Percentiles rank a stretch among this genome's conserved stretches.
phyloP scores from a whole-genome alignment of 2,888 invertebrate genomes.

The Agonopterix heracliana region DNA sequence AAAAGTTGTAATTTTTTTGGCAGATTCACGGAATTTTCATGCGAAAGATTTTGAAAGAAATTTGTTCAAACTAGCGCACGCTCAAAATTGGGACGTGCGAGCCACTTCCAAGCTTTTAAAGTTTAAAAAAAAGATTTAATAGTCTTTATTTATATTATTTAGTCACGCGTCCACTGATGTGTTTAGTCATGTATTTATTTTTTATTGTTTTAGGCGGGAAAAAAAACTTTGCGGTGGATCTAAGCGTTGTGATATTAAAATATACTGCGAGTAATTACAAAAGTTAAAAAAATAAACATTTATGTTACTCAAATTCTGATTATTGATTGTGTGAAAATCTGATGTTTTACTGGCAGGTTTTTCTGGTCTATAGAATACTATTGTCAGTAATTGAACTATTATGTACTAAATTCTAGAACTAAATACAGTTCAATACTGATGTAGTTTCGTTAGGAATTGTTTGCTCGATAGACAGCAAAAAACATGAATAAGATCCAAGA shows the following conservation, averaged over 20 bases:
- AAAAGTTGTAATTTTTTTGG: too few species aligned
- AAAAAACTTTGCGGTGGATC: constrained; percentile 27
- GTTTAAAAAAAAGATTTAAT: constrained; percentile 18
- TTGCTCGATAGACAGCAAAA: too few species aligned
- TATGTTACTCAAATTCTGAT: neutral
- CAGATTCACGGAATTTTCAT: too few species aligned
- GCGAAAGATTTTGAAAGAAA: too few species aligned
- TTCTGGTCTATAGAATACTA: too few species aligned
- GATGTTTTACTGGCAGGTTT: too few species aligned
- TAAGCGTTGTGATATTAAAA: constrained; percentile 20
- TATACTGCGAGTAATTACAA: constrained; percentile 17
- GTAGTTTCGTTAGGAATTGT: too few species aligned
- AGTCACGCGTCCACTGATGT: constrained; percentile 22
- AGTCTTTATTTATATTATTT: constrained; percentile 21
- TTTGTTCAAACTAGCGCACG: neutral
- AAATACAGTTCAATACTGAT: too few species aligned
- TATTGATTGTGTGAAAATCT: too few species aligned
- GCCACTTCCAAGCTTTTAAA: constrained; percentile 12
- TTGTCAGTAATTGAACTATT: too few species aligned
- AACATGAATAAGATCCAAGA: too few species aligned
- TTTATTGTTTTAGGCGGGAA: constrained; percentile 20
- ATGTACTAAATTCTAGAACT: too few species aligned
- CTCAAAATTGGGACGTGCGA: constrained; percentile 2
- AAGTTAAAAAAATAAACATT: constrained; percentile 1
- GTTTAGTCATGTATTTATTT: constrained; percentile 45